Base-by-base conservation (phyloP, 1,140 invertebrate species). In the Heliconius eleuchia region DNA sequence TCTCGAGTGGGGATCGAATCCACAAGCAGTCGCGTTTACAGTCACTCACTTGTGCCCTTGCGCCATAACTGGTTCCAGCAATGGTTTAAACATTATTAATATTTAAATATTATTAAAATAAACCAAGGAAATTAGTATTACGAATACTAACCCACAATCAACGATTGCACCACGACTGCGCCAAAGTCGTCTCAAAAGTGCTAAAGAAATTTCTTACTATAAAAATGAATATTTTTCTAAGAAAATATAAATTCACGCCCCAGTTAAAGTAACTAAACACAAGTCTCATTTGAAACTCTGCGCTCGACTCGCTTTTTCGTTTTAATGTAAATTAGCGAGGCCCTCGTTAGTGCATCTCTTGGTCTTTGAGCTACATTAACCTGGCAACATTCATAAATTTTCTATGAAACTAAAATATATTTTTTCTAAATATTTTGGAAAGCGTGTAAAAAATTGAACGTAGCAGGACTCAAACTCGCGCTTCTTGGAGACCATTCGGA, bases 321-420 rank as follows among this genome's bases (percentile, higher is more conserved):
- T 66, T 66, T 66, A 66, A 66, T 66, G 60, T 66, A 30, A 66
- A 66, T 66, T 30, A 66, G 27, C 60, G 27, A 66, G 27, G 23
- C 23, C 60, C 60, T 66, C 27, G 60, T 66, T 66, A 66, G 11
- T 66, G 60, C 60, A 66, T 66, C 60, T 66, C 27, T 66, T 30
- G 13, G 60, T 66, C 60, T 66, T 66, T 66, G 9, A 66, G 60
- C 60, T 66, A 13, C 30, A 27, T 66, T 66, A 66, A 66, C 57
- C n/a, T 60, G n/a, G 57, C 9, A 55, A 55, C 55, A 57, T 66
- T 66, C 23, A 66, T 66, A 66, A 27, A 66, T 66, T 66, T 66
- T 66, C 23, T 30, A 27, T 66, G 60, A 30, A 30, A 66, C 60
- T 66, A 66, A 66, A 46, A 46, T 46, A 46, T 46, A 46, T 46